phyloP scores from a whole-genome alignment of 2,888 invertebrate genomes.

The Drosophila longiperda region DNA sequence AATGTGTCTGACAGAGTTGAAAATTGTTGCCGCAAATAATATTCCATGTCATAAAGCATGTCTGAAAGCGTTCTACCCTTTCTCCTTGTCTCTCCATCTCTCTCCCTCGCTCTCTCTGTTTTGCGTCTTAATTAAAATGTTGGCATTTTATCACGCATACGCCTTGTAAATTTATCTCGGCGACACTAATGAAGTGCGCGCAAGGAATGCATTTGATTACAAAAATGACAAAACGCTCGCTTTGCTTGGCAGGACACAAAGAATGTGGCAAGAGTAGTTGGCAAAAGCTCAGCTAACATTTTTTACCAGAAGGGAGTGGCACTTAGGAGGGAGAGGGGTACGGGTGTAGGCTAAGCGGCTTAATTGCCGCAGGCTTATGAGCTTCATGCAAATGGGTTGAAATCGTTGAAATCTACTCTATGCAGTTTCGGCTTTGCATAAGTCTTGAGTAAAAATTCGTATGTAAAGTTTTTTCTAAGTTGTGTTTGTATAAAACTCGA shows the following conservation, averaged over 20 bases:
- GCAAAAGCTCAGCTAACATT: slow-evolving; percentile 26
- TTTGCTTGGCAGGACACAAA: slow-evolving; percentile 8
- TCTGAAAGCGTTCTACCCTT: neutral
- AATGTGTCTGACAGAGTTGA: slow-evolving; percentile 28
- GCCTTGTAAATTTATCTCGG: slow-evolving; percentile 8
- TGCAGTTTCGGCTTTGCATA: neutral
- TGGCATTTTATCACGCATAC: slow-evolving; percentile 30
- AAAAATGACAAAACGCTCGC: slow-evolving; percentile 26
- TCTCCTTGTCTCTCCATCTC: too few relatives aligned
- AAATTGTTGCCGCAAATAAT: slow-evolving; percentile 25
- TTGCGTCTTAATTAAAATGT: slow-evolving; percentile 24
- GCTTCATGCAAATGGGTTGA: neutral
- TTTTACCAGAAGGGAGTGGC: neutral
- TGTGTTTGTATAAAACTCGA: neutral
- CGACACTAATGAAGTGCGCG: slow-evolving; percentile 19
- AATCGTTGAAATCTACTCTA: slow-evolving; percentile 27
- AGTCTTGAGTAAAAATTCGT: neutral
- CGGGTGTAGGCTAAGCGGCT: slow-evolving; percentile 29
- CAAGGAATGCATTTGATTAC: slow-evolving; percentile 34
- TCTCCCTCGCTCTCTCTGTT: neutral
- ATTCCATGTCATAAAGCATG: slow-evolving; percentile 11
- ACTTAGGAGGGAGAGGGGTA: neutral
- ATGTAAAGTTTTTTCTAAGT: neutral
- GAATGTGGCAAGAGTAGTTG: slow-evolving; percentile 27
- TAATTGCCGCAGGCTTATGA: slow-evolving; percentile 47